Evolutionary conservation across 2,797 vertebrate genomes (phyloP).

Genomic region (Ctenopoma multispine): DNA sequence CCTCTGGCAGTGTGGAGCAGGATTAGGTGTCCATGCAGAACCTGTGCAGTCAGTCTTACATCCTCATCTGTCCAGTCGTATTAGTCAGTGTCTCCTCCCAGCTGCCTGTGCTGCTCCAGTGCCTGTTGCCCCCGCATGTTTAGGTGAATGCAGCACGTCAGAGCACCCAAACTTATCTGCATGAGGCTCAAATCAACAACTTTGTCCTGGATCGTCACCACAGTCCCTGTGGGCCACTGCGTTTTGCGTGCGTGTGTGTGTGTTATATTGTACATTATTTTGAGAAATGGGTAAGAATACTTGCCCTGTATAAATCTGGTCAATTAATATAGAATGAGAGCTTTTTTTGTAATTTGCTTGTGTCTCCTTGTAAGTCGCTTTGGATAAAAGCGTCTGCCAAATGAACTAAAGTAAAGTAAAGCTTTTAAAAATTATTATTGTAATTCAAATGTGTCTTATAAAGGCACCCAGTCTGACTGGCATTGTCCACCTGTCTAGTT

Average conservation of each 20-base stretch:
- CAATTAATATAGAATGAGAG: background rate
- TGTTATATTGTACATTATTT: constrained; percentile 1
- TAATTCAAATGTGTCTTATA: constrained; percentile 4
- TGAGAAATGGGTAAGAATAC: constrained; percentile 23
- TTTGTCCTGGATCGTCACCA: constrained; percentile 53
- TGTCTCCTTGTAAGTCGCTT: too few species aligned
- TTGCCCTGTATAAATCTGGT: background rate
- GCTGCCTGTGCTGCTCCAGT: constrained; percentile 71
- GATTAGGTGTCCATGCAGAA: constrained; percentile 54
- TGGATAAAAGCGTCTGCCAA: too few species aligned
- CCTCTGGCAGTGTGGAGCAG: constrained; percentile 61
- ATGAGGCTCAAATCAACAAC: constrained; percentile 74
- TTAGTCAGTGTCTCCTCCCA: constrained; percentile 59
- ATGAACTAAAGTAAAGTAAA: too few species aligned
- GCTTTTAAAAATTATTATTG: constrained; percentile 13
- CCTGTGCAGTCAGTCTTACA: constrained; percentile 52
- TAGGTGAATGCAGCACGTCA: constrained; percentile 72
- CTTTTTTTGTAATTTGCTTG: too few species aligned
- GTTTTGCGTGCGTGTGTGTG: constrained; percentile 42
- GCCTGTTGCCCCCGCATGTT: constrained; percentile 83
- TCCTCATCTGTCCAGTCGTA: constrained; percentile 54
- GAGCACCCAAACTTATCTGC: constrained; percentile 69
- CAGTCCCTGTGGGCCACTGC: constrained; percentile 47
- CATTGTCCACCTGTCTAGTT: constrained; percentile 44
- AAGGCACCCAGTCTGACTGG: constrained; percentile 20